These are phyloP conservation scores for Orchestia grillus DNA, from an alignment of 1,140 invertebrate genomes.

Conservation along the genomic window DNA sequence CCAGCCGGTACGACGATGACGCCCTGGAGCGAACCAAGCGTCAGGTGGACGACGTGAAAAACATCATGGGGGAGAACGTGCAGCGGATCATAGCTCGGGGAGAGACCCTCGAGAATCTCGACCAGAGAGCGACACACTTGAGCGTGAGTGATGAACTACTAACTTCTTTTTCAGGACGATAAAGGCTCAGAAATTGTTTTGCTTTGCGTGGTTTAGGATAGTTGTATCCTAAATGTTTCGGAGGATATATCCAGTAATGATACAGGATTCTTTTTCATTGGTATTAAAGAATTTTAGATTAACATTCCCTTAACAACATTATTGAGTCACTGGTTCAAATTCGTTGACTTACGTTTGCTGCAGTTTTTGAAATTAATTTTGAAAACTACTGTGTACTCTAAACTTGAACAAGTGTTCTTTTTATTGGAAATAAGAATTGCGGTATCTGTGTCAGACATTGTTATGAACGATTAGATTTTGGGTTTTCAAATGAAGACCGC, in stretches of 20 bases:
- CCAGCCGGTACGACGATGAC: neutral
- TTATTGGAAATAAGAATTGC: too few relatives aligned
- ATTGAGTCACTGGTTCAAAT: too few relatives aligned
- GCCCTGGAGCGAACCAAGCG: constrained; percentile 62
- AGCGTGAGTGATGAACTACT: constrained; percentile 48
- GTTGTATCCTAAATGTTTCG: neutral
- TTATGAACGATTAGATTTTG: too few relatives aligned
- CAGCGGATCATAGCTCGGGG: constrained; percentile 70
- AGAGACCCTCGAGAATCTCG: constrained; percentile 68
- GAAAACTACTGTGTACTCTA: too few relatives aligned
- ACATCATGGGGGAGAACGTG: constrained; percentile 69
- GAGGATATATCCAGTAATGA: neutral
- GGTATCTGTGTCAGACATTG: too few relatives aligned
- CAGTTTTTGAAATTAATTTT: too few relatives aligned
- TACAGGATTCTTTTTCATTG: too few relatives aligned
- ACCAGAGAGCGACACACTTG: constrained; percentile 68
- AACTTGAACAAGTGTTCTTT: too few relatives aligned
- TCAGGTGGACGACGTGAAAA: constrained; percentile 69
- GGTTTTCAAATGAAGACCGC: too few relatives aligned
- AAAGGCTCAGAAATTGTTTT: neutral
- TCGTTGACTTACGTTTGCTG: too few relatives aligned
- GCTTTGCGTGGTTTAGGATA: neutral
- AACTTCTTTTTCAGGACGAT: neutral
- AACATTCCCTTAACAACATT: too few relatives aligned
- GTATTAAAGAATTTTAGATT: neutral